A percentile compares a stretch with the other conserved stretches of the same genome.
Evolutionary conservation across 2,797 vertebrate genomes (phyloP).

Genomic region (Gymnothorax reevesii): DNA sequence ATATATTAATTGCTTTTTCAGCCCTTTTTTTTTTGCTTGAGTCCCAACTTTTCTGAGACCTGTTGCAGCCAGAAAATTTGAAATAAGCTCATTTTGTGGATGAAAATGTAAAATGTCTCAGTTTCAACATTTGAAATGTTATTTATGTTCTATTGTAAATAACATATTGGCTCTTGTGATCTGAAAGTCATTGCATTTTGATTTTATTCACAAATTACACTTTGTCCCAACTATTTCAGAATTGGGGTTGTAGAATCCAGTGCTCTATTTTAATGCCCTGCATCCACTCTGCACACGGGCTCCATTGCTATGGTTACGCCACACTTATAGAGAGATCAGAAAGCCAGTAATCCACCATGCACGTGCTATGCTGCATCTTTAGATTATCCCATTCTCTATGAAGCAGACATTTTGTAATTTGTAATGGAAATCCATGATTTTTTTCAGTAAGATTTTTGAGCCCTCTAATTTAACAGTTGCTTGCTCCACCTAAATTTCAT

Average conservation of each 20-base stretch:
- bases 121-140: too few relatives aligned
- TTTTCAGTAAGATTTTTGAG: not conserved
- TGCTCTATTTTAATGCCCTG: not conserved
- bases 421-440: slow-evolving; percentile 11
- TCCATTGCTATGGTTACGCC: slow-evolving; percentile 32
- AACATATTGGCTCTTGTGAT: too few relatives aligned
- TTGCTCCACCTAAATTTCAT: not conserved
- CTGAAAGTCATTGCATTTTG: too few relatives aligned
- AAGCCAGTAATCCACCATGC: slow-evolving; percentile 12
- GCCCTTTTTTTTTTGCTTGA: too few relatives aligned
- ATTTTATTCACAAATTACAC: too few relatives aligned
- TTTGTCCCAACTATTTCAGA: too few relatives aligned
- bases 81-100: too few relatives aligned
- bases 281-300: slow-evolving; percentile 14
- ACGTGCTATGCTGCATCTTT: slow-evolving; percentile 21
- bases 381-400: not conserved
- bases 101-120: too few relatives aligned
- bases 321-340: slow-evolving; percentile 26
- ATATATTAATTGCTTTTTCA: too few relatives aligned
- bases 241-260: slow-evolving; percentile 9
- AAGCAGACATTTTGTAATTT: slow-evolving; percentile 28
- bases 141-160: too few relatives aligned
- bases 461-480: not conserved
- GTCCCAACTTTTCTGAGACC: too few relatives aligned
- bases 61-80: too few relatives aligned